Percentiles rank a stretch among this genome's conserved stretches.
phyloP scores from a whole-genome alignment of 2,113 vertebrate species.

The Urocitellus parryii region DNA sequence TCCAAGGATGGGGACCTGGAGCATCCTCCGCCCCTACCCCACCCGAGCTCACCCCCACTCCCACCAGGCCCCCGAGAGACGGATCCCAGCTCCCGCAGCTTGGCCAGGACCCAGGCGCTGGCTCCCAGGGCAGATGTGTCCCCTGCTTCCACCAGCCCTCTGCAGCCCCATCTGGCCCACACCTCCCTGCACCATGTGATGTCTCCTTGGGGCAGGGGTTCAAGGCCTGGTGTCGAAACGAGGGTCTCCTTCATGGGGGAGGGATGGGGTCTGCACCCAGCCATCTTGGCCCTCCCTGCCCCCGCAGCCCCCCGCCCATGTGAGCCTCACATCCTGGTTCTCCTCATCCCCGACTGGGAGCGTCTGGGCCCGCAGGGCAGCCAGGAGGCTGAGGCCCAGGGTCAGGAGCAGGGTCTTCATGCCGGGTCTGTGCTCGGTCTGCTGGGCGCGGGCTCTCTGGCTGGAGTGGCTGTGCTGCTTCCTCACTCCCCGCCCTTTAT shows the following conservation, averaged over 20 bases:
- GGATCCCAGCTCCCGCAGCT: no score
- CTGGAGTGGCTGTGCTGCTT: not conserved
- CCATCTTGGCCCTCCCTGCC: not conserved
- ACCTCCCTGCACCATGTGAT: fast-evolving
- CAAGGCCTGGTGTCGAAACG: no score
- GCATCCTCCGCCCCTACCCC: fast-evolving
- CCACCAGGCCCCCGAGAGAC: fast-evolving
- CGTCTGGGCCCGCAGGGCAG: not conserved
- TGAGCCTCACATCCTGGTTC: not conserved
- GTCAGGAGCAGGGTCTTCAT: conserved; percentile 64
- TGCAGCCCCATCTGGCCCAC: fast-evolving
- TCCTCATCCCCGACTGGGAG: fast-evolving
- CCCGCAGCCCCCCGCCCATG: not conserved
- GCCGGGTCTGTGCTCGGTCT: fast-evolving
- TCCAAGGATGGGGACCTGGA: not conserved
- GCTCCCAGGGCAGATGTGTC: not conserved
- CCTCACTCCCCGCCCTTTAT: not conserved
- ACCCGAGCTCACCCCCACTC: fast-evolving
- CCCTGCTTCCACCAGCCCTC: no score
- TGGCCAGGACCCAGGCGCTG: fast-evolving
- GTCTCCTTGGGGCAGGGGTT: fast-evolving
- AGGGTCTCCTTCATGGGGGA: not conserved
- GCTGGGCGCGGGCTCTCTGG: fast-evolving
- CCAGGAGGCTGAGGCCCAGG: not conserved
- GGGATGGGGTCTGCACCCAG: no score